These are phyloP conservation scores for Elysia chlorotica DNA, from an alignment of 1,140 invertebrate genomes.

Conservation along the genomic window DNA sequence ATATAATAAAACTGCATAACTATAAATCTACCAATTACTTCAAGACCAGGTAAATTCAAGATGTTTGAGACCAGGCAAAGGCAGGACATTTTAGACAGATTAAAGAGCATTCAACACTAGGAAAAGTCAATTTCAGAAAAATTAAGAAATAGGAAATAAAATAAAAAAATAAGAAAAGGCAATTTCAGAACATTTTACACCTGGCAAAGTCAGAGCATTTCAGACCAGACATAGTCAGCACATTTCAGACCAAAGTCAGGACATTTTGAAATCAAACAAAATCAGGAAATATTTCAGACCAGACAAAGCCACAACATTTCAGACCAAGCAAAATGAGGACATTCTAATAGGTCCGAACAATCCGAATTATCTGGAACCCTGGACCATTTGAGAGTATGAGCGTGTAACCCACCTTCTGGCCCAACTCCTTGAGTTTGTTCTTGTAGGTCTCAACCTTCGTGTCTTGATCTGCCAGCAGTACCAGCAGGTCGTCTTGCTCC, in stretches of 20 bases:
- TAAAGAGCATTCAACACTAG: neutral
- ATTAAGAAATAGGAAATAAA: neutral
- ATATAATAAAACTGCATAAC: neutral
- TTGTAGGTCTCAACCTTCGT: constrained; percentile 75
- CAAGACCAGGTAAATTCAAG: neutral
- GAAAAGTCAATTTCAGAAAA: neutral
- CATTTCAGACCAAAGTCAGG: neutral
- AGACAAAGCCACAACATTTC: neutral
- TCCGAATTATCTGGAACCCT: too few relatives aligned
- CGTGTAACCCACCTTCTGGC: constrained; percentile 73
- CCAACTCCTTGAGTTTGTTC: constrained; percentile 71
- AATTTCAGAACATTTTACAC: neutral
- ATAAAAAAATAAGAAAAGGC: neutral
- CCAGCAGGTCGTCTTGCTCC: constrained; percentile 89
- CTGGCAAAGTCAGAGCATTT: neutral
- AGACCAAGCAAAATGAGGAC: neutral
- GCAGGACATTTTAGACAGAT: neutral
- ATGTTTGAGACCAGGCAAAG: neutral
- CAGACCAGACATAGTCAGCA: too few relatives aligned
- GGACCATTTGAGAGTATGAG: too few relatives aligned
- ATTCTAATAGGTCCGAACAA: neutral
- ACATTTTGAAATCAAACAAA: too few relatives aligned
- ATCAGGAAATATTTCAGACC: neutral
- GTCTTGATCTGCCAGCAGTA: constrained; percentile 84
- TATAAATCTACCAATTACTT: neutral